Evolutionary conservation across 35 echinoderm and acorn worm genomes (phyloP).

Genomic region (Heliocidaris erythrogramma): DNA sequence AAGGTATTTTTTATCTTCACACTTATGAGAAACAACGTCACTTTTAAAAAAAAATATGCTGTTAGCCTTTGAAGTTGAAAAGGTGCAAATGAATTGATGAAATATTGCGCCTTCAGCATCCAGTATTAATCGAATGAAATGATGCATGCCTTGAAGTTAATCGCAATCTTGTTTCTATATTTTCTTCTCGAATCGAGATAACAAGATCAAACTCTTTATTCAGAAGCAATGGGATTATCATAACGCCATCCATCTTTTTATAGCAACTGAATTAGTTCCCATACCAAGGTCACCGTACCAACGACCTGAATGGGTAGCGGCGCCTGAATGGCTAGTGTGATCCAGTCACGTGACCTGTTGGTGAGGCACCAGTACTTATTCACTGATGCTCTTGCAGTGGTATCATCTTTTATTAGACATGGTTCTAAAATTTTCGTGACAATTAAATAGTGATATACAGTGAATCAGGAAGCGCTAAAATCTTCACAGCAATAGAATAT

Average conservation of each 20-base stretch:
- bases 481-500: too few species aligned
- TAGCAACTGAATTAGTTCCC: background rate
- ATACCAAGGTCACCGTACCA: background rate
- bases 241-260: background rate
- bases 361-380: background rate
- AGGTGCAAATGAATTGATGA: background rate
- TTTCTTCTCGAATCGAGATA: constrained; percentile 1
- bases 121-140: background rate
- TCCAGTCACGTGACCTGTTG: background rate
- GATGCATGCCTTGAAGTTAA: constrained; percentile 10
- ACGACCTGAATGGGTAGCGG: background rate
- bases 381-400: background rate
- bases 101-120: background rate
- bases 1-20: too few species aligned
- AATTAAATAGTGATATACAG: too few species aligned
- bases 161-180: background rate
- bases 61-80: background rate
- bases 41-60: too few species aligned
- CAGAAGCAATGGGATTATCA: background rate
- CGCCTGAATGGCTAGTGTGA: background rate
- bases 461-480: too few species aligned
- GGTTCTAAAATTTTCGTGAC: too few species aligned
- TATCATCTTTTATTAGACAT: background rate
- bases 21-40: too few species aligned
- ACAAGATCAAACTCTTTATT: constrained; percentile 13